Evolutionary conservation across 2,888 invertebrate genomes (phyloP).

Genomic region (Shargacucullia verbasci): DNA sequence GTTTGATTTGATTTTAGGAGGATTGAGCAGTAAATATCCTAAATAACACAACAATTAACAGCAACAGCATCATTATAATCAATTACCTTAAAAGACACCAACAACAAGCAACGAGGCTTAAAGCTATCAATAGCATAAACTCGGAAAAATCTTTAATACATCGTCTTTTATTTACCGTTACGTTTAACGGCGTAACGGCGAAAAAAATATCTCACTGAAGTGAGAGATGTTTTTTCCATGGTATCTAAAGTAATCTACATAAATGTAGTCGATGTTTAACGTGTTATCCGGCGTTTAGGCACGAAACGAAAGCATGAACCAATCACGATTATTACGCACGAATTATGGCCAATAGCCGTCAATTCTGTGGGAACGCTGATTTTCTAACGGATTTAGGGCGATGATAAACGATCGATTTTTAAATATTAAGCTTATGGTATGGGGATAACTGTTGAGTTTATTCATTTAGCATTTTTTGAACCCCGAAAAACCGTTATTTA

Average conservation of each 20-base stretch:
- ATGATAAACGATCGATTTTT: conserved; percentile 12
- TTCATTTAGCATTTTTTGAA: too few species aligned
- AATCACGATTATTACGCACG: conserved; percentile 71
- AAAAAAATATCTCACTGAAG: too few species aligned
- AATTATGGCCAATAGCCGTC: conserved; percentile 60
- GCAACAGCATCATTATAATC: too few species aligned
- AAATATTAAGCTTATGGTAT: too few species aligned
- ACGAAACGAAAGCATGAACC: conserved; percentile 64
- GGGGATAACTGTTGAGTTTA: too few species aligned
- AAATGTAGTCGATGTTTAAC: conserved; percentile 53
- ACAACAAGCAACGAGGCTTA: too few species aligned
- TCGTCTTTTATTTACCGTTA: conserved; percentile 9
- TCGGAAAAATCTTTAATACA: not conserved
- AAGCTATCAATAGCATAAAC: too few species aligned
- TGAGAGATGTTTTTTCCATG: conserved; percentile 29
- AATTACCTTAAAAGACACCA: too few species aligned
- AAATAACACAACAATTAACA: too few species aligned
- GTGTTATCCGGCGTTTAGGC: conserved; percentile 56
- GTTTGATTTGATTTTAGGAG: too few species aligned
- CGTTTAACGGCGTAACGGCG: conserved; percentile 22
- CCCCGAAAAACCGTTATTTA: too few species aligned
- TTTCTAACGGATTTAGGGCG: conserved; percentile 48
- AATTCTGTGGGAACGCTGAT: conserved; percentile 59
- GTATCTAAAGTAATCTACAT: conserved; percentile 40
- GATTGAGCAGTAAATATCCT: too few species aligned